phyloP scores from a whole-genome alignment of 2,888 invertebrate genomes.

The Phorcus lineatus region DNA sequence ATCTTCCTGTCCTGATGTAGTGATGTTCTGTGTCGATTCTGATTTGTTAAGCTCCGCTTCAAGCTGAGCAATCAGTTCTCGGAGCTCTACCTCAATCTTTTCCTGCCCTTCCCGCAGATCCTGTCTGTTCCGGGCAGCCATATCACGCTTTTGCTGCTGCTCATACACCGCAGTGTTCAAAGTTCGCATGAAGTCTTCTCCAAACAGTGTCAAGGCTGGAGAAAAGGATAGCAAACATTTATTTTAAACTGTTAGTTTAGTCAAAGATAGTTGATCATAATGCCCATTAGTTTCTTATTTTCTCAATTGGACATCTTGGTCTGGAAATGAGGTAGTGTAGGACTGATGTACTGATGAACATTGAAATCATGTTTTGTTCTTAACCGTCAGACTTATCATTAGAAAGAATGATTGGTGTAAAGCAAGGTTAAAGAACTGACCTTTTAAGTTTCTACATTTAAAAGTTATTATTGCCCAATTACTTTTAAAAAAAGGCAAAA shows the following conservation, averaged over 20 bases:
- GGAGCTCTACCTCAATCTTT: constrained; percentile 52
- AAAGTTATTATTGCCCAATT: too few relatives aligned
- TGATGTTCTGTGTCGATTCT: not conserved
- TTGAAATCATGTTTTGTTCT: too few relatives aligned
- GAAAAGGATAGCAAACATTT: not conserved
- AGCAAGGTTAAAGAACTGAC: not conserved
- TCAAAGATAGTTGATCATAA: not conserved
- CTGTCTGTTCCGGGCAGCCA: constrained; percentile 41
- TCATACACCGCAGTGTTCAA: constrained; percentile 51
- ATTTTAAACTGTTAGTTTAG: not conserved
- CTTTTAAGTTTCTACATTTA: too few relatives aligned
- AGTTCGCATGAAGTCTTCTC: constrained; percentile 57
- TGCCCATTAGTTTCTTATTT: not conserved
- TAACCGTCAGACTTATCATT: too few relatives aligned
- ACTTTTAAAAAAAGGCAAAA: too few relatives aligned
- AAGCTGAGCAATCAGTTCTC: constrained; percentile 51
- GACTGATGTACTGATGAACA: not conserved
- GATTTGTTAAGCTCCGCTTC: constrained; percentile 30
- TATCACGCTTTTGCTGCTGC: constrained; percentile 56
- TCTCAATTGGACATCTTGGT: not conserved
- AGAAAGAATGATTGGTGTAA: not conserved
- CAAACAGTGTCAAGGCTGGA: constrained; percentile 55
- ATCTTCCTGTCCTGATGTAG: not conserved
- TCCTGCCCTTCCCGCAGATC: constrained; percentile 52
- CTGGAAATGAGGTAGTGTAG: not conserved